A percentile compares a stretch with the other conserved stretches of the same genome.
phyloP scores from a whole-genome alignment of 2,888 invertebrate genomes.

The Himalopsyche tibetana region DNA sequence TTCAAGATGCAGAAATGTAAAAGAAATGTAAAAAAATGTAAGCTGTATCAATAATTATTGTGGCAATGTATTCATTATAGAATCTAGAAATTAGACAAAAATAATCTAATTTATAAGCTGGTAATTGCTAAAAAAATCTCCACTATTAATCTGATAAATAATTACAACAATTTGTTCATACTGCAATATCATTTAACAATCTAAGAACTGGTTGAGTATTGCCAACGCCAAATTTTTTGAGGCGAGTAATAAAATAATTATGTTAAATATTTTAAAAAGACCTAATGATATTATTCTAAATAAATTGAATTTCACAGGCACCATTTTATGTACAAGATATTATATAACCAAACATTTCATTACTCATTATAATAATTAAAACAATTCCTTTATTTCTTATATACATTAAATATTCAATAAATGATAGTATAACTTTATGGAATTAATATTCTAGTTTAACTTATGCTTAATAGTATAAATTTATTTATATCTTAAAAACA shows the following conservation, averaged over 20 bases:
- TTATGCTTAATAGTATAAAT: neutral
- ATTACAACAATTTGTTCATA: no score
- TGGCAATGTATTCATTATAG: no score
- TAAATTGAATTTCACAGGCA: conserved; percentile 9
- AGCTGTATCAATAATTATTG: no score
- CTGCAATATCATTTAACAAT: no score
- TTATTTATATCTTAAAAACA: conserved; percentile 12
- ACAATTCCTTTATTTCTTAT: neutral
- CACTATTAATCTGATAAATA: no score
- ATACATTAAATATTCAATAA: neutral
- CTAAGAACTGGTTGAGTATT: no score
- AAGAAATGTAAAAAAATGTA: no score
- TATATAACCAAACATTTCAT: neutral
- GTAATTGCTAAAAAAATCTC: no score
- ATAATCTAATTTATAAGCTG: no score
- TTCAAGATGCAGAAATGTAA: no score
- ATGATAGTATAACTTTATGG: neutral
- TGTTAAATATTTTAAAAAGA: neutral
- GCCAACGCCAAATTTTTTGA: neutral
- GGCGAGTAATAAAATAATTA: neutral
- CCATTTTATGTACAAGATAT: conserved; percentile 2
- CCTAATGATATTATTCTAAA: neutral
- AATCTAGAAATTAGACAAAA: no score
- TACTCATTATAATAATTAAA: neutral
- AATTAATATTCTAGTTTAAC: neutral